Base-by-base conservation (phyloP, 2,888 invertebrate species). In the Silvanus unidentatus region DNA sequence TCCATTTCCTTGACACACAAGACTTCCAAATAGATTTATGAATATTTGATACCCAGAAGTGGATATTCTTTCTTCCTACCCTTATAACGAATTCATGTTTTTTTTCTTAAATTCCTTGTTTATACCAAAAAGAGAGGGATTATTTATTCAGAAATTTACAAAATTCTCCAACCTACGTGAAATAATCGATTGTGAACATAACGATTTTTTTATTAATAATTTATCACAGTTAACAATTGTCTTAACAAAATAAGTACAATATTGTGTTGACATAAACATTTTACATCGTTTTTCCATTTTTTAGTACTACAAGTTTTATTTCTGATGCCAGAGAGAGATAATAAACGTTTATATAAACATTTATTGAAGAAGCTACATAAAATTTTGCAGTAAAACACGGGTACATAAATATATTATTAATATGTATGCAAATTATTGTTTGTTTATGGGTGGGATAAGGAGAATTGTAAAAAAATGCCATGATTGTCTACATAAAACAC, bases 161-260 rank as follows among this genome's bases (percentile, higher is more conserved):
- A n/a, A n/a, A n/a, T n/a, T n/a, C n/a, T n/a, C n/a, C n/a, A n/a
- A n/a, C n/a, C n/a, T n/a, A n/a, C n/a, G n/a, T n/a, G n/a, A n/a
- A n/a, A n/a, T n/a, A n/a, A n/a, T n/a, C n/a, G n/a, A n/a, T 10
- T 28, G 28, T 12, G 29, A 42, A 38, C 39, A 28, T 45, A 45
- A 40, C 40, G 40, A 15, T 29, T 43, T 40, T 41, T 54, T 37
- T 37, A 9, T 37, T 37, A 37, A 15, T 37, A 37, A 11, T 32
- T 58, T 58, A 58, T 58, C 58, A 58, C 58, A 58, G 58, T 57
- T 58, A 55, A 57, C 54, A 58, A 51, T 50, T 51, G 50, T 46
- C 48, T 47, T 42, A 43, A 45, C 16, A 30, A 40, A 16, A 39
- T 12, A 15, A 30, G 29, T n/a, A n/a, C n/a, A n/a, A n/a, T n/a